Conservation (phyloP, 1,140 invertebrate genomes). For the Ceratina japonica region DNA sequence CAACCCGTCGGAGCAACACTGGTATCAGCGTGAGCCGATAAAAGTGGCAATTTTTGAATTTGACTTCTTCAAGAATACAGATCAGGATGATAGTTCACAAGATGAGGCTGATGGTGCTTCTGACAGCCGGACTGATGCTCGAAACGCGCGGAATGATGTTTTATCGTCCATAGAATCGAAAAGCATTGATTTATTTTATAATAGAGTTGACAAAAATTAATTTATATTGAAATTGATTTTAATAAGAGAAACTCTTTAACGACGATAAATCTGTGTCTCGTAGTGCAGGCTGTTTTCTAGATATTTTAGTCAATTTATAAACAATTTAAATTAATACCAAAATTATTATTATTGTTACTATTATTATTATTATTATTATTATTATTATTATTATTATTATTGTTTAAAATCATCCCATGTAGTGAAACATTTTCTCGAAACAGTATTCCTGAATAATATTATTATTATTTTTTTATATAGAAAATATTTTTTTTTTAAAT, state of each 20-base stretch:
- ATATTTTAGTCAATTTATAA: conserved; percentile 62
- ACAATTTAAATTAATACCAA: conserved; percentile 56
- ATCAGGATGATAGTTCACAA: conserved; percentile 33
- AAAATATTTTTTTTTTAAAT: no score
- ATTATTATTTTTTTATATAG: no score
- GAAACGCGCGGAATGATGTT: conserved; percentile 32
- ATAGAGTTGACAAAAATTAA: conserved; percentile 2
- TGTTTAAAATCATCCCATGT: conserved; percentile 43
- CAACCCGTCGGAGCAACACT: conserved; percentile 75
- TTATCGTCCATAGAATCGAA: conserved; percentile 20
- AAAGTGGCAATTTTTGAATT: conserved; percentile 74
- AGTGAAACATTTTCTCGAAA: conserved; percentile 57
- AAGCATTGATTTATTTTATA: conserved; percentile 14
- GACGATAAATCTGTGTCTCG: conserved; percentile 55
- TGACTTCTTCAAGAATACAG: conserved; percentile 67
- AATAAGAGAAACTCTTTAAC: conserved; percentile 44
- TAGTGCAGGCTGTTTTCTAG: conserved; percentile 62
- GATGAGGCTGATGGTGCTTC: conserved; percentile 30
- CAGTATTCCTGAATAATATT: conserved; percentile 58
- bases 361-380: no score
- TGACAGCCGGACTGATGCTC: conserved; percentile 6
- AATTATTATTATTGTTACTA: neutral
- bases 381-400: neutral
- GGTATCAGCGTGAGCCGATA: conserved; percentile 78
- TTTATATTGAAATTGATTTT: conserved; percentile 57